phyloP scores from a whole-genome alignment of 2,888 invertebrate species.

The Eupithecia dodoneata region DNA sequence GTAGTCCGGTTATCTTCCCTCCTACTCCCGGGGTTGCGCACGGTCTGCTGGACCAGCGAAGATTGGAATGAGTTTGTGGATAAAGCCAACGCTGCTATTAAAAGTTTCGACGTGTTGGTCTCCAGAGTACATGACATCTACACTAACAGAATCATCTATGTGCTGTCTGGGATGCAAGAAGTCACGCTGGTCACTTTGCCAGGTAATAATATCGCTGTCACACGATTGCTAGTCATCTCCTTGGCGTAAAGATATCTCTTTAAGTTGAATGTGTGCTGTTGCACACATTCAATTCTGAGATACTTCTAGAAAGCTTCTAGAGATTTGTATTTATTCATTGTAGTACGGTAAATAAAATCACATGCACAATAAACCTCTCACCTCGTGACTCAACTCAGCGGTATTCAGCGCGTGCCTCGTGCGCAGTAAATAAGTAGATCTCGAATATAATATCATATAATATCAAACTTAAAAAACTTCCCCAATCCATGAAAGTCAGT shows the following conservation, averaged over 20 bases:
- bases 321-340: no score
- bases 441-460: no score
- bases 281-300: not conserved
- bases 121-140: constrained; percentile 95
- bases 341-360: no score
- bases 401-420: no score
- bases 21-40: constrained; percentile 91
- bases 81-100: constrained; percentile 89
- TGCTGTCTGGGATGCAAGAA: constrained; percentile 93
- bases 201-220: constrained; percentile 58
- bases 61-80: constrained; percentile 92
- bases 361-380: no score
- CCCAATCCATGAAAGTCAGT: no score
- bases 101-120: constrained; percentile 90
- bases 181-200: constrained; percentile 92
- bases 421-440: no score
- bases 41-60: constrained; percentile 94
- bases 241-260: not conserved
- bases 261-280: no score
- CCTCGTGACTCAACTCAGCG: no score
- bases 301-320: not conserved
- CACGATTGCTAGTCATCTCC: not conserved
- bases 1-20: constrained; percentile 92
- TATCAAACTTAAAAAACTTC: no score
- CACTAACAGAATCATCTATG: constrained; percentile 94